Conservation (phyloP, 2,888 invertebrate species). For the Lepidochrysops patricia region DNA sequence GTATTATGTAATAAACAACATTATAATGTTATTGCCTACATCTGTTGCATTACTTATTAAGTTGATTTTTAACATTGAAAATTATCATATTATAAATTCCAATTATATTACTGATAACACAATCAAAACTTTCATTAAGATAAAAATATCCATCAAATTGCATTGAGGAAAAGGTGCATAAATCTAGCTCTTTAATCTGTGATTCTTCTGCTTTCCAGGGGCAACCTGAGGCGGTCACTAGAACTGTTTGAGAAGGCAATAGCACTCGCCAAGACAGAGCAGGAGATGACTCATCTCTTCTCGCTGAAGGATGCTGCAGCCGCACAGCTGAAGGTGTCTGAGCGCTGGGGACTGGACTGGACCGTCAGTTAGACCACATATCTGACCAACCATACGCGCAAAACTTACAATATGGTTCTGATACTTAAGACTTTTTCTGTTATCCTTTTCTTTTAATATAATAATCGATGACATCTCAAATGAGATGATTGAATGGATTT, state of each 20-base stretch:
- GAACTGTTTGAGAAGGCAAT: slow-evolving; percentile 92
- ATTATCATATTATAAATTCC: not conserved
- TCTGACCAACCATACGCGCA: slow-evolving; percentile 27
- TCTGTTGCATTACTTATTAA: not conserved
- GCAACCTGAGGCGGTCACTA: slow-evolving; percentile 87
- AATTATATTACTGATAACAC: not conserved
- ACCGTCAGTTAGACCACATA: slow-evolving; percentile 57
- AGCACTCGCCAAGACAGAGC: slow-evolving; percentile 86
- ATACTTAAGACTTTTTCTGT: slow-evolving; percentile 19
- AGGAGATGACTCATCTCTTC: slow-evolving; percentile 93
- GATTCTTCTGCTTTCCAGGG: slow-evolving; percentile 71
- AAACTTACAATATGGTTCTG: slow-evolving; percentile 35
- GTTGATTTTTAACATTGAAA: not conserved
- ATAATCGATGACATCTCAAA: not conserved
- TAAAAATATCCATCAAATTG: not conserved
- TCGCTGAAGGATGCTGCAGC: slow-evolving; percentile 92
- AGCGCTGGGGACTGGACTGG: slow-evolving; percentile 81
- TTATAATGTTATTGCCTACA: not conserved
- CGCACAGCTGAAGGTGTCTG: slow-evolving; percentile 88
- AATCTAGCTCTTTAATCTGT: not conserved
- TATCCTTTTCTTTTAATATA: not conserved
- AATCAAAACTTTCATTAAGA: not conserved
- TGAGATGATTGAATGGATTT: not conserved
- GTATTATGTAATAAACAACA: slow-evolving; percentile 3
- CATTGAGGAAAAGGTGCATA: too few relatives aligned